Evolutionary conservation across 2,888 invertebrate genomes (phyloP).

Genomic region (Erebia palarica): DNA sequence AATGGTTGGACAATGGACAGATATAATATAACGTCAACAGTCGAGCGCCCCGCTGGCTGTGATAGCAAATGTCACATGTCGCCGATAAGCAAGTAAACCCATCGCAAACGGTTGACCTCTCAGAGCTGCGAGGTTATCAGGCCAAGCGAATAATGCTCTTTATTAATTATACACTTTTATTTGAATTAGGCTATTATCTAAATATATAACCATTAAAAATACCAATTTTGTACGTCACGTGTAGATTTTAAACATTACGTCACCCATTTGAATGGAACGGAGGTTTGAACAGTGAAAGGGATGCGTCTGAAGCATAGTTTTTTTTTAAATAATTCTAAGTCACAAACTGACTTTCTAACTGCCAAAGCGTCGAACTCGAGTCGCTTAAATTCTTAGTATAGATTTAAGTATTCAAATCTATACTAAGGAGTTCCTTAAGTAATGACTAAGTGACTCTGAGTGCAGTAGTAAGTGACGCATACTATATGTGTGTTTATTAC

Average conservation of each 20-base stretch:
- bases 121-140: neutral
- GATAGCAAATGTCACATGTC: slow-evolving; percentile 16
- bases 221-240: neutral
- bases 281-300: too few relatives aligned
- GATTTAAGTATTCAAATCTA: too few relatives aligned
- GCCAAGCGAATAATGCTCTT: neutral
- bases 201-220: neutral
- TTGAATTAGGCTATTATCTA: neutral
- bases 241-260: neutral
- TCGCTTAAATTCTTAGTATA: too few relatives aligned
- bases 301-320: too few relatives aligned
- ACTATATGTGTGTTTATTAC: too few relatives aligned
- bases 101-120: neutral
- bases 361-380: too few relatives aligned
- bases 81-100: neutral
- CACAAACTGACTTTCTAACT: too few relatives aligned
- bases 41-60: neutral
- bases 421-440: too few relatives aligned
- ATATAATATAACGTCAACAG: neutral
- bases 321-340: too few relatives aligned
- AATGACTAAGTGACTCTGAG: too few relatives aligned
- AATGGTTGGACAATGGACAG: too few relatives aligned
- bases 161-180: neutral
- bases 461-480: too few relatives aligned
- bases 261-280: neutral